Base-by-base conservation (phyloP, 2,113 vertebrate species). In the Dipodomys ordii region DNA sequence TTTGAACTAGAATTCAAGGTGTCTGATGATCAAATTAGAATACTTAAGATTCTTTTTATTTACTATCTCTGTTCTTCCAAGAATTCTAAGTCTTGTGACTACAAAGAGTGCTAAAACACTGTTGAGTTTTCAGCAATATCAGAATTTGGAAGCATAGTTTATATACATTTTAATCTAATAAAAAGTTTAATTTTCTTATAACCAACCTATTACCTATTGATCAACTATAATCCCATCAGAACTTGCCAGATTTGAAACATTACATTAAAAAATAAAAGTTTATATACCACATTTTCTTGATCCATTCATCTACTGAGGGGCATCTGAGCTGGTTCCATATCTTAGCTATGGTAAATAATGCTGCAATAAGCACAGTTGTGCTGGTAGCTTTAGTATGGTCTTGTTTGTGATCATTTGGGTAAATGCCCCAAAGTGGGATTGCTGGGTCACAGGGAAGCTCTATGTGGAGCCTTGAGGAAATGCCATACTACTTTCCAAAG, bases 141-240 rank as follows among this genome's bases (percentile, higher is more conserved):
- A 46, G 25, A 77, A 76, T 6, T n/a, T 77, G 39, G 68, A 88
- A 88, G 4, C 6, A 83, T 6, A 35, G 15, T 49, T 87, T 80
- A 15, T 6, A 89, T 76, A 80, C 3, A 57, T 35, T 10, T 92
- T 91, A 81, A 74, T 74, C 16, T 74, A 72, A 79, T 13, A 19
- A 89, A 27, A 96, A 4, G 6, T 49, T 35, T 69, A 57, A 73
- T 65, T 81, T 81, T 80, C 71, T 22, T 72, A 95, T 88, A 49
- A 53, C 2, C 39, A 39, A 39, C 39, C 39, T 39, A 39, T n/a
- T 76, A 10, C 57, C 53, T 84, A 64, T 67, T 80, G 27, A 91
- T 88, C 88, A 94, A 83, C 57, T 80, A 0, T 49, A 57, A 57
- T 16, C 53, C 15, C 53, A 57, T 57, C 78, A 44, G 23, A 69